Percentiles rank a stretch among this genome's conserved stretches.
phyloP scores from a whole-genome alignment of 1,140 invertebrate species.

The Conopomorpha cramerella region DNA sequence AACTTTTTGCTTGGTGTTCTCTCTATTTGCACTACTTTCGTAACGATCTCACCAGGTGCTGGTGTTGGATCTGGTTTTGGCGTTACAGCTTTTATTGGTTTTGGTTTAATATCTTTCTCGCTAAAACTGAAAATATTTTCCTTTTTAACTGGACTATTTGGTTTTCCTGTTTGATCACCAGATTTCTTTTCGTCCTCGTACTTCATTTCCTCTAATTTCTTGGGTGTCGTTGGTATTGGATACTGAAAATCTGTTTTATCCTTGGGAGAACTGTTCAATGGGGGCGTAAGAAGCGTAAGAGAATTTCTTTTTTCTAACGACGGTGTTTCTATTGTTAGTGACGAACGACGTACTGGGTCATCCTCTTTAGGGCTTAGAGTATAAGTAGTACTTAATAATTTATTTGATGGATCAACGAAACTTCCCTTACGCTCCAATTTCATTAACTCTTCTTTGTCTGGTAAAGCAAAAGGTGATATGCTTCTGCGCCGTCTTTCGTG shows the following conservation, averaged over 20 bases:
- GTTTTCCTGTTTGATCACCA: constrained; percentile 15
- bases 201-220: constrained; percentile 38
- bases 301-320: constrained; percentile 18
- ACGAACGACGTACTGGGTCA: constrained; percentile 23
- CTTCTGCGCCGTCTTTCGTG: constrained; percentile 50
- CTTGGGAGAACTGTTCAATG: constrained; percentile 25
- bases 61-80: constrained; percentile 12
- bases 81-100: neutral
- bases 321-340: constrained; percentile 20
- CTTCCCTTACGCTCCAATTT: constrained; percentile 47
- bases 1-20: constrained; percentile 45
- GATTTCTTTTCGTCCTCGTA: constrained; percentile 26
- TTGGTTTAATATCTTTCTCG: constrained; percentile 21
- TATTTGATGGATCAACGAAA: constrained; percentile 55
- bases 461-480: constrained; percentile 56
- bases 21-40: constrained; percentile 48
- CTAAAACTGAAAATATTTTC: constrained; percentile 22
- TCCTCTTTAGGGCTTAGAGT: constrained; percentile 45
- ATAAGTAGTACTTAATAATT: constrained; percentile 48
- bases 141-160: constrained; percentile 21
- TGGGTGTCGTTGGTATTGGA: constrained; percentile 26
- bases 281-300: constrained; percentile 28
- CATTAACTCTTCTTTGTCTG: constrained; percentile 31
- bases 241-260: constrained; percentile 25
- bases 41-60: constrained; percentile 31